Evolutionary conservation across 2,888 invertebrate species (phyloP), one percentile per base, ranked within the genome.

Genomic region (Microplitis manilae): DNA sequence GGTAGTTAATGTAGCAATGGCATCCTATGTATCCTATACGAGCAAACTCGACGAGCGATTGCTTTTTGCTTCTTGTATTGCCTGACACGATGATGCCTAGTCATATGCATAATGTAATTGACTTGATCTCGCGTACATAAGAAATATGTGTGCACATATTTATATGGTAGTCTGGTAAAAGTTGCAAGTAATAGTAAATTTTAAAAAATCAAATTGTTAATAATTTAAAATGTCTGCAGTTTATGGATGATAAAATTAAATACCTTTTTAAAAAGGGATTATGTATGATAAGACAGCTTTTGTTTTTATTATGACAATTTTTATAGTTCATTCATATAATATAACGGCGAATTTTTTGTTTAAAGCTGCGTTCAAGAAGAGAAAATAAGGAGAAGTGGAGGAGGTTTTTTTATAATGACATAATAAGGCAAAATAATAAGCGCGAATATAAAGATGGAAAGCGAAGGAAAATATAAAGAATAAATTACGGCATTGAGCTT

Each of bases 41-140:
- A 50, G 5, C 50, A 50, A 13, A 50, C 9, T 50, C 30, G 50
- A 50, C 9, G 50, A 50, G 13, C 50, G 50, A 50, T 50, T 50
- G 50, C 50, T 50, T 50, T 30, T 87, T 87, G 87, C 87, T 87
- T 88, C 87, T 87, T 86, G 85, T 85, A 86, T 86, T 88, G 86
- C 86, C 83, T 73, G 82, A 80, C 81, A 77, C 78, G 76, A 76
- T 50, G 50, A 50, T 72, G 80, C 79, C 82, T 83, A 83, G 86
- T 87, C 87, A 88, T 88, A 88, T 88, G 88, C 88, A 88, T 88
- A 88, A 88, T 88, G 88, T 88, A 88, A 88, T 88, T 88, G 88
- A 88, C 87, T 87, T 87, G 84, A 86, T 86, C 85, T 83, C 84
- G 70, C 79, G 50, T 50, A 50, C 13, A 50, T 50, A 50, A 50